phyloP scores from a whole-genome alignment of 2,113 vertebrate species.

The Orthonyx spaldingii region DNA sequence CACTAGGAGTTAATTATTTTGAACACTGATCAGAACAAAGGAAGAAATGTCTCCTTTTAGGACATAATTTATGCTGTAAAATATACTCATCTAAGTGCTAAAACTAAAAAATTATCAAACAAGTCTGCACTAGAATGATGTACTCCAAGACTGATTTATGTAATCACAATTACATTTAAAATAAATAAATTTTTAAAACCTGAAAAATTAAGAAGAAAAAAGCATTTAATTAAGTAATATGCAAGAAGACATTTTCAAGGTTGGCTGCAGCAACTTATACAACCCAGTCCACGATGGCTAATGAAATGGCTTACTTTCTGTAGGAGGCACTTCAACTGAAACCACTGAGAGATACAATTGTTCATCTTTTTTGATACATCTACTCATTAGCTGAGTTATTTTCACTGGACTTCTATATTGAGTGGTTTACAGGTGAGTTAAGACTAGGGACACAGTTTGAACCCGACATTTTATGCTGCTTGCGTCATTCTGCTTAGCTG shows the following conservation, averaged over 20 bases:
- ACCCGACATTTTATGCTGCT: not conserved
- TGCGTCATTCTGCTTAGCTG: accelerated
- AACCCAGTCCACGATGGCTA: not conserved
- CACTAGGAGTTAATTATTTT: not conserved
- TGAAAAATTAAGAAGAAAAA: not conserved
- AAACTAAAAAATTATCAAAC: not conserved
- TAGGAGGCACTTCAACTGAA: not conserved
- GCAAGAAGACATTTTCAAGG: not conserved
- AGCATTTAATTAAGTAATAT: not conserved
- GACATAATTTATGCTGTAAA: not conserved
- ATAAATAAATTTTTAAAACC: not conserved
- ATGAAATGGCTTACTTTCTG: not conserved
- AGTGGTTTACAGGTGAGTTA: not conserved
- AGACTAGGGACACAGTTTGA: not conserved
- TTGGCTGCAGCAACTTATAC: not conserved
- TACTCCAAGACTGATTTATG: not conserved
- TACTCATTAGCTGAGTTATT: not conserved
- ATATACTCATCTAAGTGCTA: not conserved
- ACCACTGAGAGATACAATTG: not conserved
- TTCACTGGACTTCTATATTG: not conserved
- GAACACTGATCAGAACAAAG: not conserved
- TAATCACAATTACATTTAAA: not conserved
- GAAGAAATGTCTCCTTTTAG: not conserved
- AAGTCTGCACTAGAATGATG: not conserved
- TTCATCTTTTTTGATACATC: not conserved